A percentile compares a stretch with the other conserved stretches of the same genome.
These are phyloP conservation scores for Leiothrix lutea DNA, from an alignment of 2,113 vertebrate genomes.

Conservation along the genomic window DNA sequence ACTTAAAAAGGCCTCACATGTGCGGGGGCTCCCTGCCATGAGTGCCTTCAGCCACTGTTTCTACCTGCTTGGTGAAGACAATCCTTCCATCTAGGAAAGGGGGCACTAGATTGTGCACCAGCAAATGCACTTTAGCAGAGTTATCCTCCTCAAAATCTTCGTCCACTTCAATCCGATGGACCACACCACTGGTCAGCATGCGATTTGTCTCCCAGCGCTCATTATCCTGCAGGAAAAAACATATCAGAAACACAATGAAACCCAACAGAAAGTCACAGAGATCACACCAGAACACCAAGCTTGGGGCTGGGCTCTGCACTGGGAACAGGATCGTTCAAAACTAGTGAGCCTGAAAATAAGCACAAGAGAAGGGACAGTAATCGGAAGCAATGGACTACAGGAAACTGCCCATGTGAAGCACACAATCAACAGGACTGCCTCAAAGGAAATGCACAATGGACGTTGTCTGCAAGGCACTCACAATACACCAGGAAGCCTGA, in stretches of 20 bases:
- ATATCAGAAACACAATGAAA: not conserved
- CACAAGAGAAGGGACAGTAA: not conserved
- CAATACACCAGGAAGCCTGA: not conserved
- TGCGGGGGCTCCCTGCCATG: not conserved
- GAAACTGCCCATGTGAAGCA: not conserved
- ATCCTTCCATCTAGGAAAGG: slow-evolving; percentile 97
- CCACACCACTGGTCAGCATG: slow-evolving; percentile 98
- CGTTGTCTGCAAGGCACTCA: not conserved
- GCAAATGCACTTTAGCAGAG: slow-evolving; percentile 92
- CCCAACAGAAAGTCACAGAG: not conserved
- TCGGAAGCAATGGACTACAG: not conserved
- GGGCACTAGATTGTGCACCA: slow-evolving; percentile 95
- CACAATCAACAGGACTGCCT: not conserved
- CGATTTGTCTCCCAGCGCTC: slow-evolving; percentile 99
- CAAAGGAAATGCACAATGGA: not conserved
- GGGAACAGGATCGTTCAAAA: not conserved
- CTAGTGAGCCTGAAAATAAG: not conserved
- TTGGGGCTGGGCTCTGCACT: not conserved
- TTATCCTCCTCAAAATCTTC: slow-evolving; percentile 99
- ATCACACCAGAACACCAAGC: not conserved
- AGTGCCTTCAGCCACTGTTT: not conserved
- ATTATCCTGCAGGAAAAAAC: slow-evolving; percentile 82
- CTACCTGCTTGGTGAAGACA: slow-evolving; percentile 98
- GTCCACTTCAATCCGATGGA: slow-evolving; percentile 94
- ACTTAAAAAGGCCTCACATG: not conserved